Base-by-base conservation (phyloP, 2,113 vertebrate species). In the Lamprotornis superbus region DNA sequence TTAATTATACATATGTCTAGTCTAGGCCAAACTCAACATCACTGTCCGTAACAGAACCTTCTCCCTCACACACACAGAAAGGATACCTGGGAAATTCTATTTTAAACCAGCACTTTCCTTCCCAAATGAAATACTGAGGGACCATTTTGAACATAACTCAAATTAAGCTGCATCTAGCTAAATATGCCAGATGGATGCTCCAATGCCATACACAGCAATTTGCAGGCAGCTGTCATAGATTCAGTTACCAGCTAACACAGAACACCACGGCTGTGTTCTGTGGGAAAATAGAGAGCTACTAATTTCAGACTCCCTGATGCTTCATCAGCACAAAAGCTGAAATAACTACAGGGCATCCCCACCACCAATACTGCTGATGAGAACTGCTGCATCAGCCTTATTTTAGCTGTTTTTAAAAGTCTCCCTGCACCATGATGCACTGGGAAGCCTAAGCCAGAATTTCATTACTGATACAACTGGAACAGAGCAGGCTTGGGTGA, bases 61-160 rank as follows among this genome's bases (percentile, higher is more conserved):
- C 46, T 21, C 40, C 20, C 35, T 42, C 5, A 0, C 23, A 25
- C 3, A 10, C 28, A 50, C 1, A 42, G 20, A 24, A 64, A 73
- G 7, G 23, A 75, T 28, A 30, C 30, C 50, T 28, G 30, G n/a
- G 42, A 49, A 56, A 40, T 65, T n/a, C n/a, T 40, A 56, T 83
- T 73, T 42, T 67, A 84, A 74, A 73, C 5, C 31, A 65, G 14
- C 46, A 56, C n/a, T 24, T 83, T 67, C 24, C 39, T 19, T 67
- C 52, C 16, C 64, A 56, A 64, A 64, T 30, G 25, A 68, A 60
- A 35, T 31, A 39, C 0, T 8, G 21, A 86, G 11, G 15, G 55
- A 55, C 20, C 3, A 1, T 50, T 55, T 50, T 0, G 2, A 47
- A 56, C 0, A 1, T 21, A 22, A n/a, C 46, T 31, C 1, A 0